phyloP scores from a whole-genome alignment of 1,140 invertebrate genomes.

The Apis cerana region DNA sequence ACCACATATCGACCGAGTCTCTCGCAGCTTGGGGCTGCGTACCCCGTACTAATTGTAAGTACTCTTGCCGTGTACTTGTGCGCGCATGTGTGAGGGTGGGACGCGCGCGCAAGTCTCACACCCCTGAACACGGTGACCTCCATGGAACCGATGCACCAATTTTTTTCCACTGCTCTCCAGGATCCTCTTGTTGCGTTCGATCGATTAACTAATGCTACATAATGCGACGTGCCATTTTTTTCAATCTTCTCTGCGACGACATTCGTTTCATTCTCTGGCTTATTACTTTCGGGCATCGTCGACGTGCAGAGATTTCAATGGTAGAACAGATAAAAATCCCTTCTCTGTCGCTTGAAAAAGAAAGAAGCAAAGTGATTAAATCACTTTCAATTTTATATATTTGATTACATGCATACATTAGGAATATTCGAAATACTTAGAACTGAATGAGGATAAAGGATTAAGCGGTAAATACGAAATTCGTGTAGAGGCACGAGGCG shows the following conservation, averaged over 20 bases:
- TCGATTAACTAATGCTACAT: too few relatives aligned
- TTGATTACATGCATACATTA: too few relatives aligned
- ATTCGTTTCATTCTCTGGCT: too few relatives aligned
- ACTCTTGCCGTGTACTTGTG: slow-evolving; percentile 24
- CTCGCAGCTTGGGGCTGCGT: slow-evolving; percentile 45
- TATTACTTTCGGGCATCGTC: too few relatives aligned
- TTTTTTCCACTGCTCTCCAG: not conserved
- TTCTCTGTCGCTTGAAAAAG: too few relatives aligned
- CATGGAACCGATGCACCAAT: not conserved
- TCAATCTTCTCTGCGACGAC: too few relatives aligned
- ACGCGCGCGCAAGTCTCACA: not conserved
- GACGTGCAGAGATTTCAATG: too few relatives aligned
- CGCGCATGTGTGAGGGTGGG: slow-evolving; percentile 29
- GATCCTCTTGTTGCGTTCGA: too few relatives aligned
- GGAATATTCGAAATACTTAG: not conserved
- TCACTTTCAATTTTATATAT: too few relatives aligned
- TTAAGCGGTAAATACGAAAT: slow-evolving; percentile 35
- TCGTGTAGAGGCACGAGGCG: slow-evolving; percentile 32
- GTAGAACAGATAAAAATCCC: too few relatives aligned
- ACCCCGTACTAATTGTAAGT: slow-evolving; percentile 49
- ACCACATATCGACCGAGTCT: slow-evolving; percentile 74
- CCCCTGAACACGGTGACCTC: not conserved
- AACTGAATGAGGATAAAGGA: not conserved
- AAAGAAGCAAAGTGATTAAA: too few relatives aligned
- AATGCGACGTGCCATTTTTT: too few relatives aligned